Conservation (phyloP, 2,797 vertebrate genomes). For the Urocyon cinereoargenteus region DNA sequence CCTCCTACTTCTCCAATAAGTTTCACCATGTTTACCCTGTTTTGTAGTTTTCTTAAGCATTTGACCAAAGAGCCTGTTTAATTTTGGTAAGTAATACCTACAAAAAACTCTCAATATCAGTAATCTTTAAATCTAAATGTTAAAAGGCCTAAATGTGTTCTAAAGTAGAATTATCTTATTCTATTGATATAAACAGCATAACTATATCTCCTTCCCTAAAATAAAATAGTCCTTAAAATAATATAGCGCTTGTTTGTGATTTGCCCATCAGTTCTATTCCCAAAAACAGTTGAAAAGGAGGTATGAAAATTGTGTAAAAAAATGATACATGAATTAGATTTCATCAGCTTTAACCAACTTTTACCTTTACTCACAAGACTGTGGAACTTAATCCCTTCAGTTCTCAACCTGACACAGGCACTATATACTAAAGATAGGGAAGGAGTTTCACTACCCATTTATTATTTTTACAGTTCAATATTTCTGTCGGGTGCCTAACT, state of each 20-base stretch:
- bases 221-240: background rate
- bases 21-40: background rate
- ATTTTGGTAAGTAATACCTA: background rate
- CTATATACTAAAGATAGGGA: conserved; percentile 53
- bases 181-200: background rate
- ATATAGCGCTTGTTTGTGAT: background rate
- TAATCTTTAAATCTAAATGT: background rate
- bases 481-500: conserved; percentile 66
- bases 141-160: background rate
- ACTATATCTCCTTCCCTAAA: background rate
- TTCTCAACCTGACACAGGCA: conserved; percentile 36
- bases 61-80: background rate
- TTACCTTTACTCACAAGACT: background rate
- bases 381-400: background rate
- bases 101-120: background rate
- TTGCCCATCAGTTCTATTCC: background rate
- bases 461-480: conserved; percentile 80
- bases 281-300: background rate
- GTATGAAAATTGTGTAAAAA: background rate
- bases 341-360: background rate
- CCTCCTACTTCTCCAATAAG: rapidly evolving
- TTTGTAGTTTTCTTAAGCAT: background rate
- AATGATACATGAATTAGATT: conserved; percentile 5
- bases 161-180: background rate
- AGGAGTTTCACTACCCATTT: conserved; percentile 62